phyloP scores from a whole-genome alignment of 2,113 vertebrate genomes.

The Gracilinanus agilis region DNA sequence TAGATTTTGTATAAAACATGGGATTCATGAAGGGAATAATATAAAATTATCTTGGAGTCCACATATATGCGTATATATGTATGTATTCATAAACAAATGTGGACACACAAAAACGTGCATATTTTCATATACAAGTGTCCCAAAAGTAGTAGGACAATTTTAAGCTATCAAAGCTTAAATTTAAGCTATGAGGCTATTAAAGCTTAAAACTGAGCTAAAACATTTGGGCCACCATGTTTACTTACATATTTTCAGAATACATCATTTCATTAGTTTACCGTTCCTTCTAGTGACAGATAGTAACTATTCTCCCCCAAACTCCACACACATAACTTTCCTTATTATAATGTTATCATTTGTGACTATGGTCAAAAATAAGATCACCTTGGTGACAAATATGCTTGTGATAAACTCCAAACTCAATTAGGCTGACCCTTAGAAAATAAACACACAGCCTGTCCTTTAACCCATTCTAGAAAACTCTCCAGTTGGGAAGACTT shows the following conservation, averaged over 20 bases:
- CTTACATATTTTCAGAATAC: neutral
- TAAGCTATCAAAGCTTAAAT: no score
- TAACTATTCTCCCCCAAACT: neutral
- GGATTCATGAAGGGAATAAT: neutral
- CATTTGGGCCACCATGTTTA: neutral
- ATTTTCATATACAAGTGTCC: no score
- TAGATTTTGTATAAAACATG: neutral
- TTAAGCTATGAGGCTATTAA: no score
- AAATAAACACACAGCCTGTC: neutral
- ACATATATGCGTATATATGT: neutral
- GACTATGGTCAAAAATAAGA: neutral
- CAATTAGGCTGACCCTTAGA: neutral
- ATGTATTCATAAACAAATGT: neutral
- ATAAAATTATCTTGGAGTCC: neutral
- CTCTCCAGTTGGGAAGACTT: neutral
- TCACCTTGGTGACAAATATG: neutral
- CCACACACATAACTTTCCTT: neutral
- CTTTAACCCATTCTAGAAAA: neutral
- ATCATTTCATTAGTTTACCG: neutral
- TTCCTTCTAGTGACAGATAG: neutral
- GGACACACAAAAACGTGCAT: no score
- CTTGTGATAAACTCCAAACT: neutral
- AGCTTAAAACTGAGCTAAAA: no score
- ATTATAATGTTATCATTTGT: neutral
- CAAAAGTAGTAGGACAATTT: no score